Evolutionary conservation across 2,888 invertebrate species (phyloP).

Genomic region (Scaptomyza tumidula): DNA sequence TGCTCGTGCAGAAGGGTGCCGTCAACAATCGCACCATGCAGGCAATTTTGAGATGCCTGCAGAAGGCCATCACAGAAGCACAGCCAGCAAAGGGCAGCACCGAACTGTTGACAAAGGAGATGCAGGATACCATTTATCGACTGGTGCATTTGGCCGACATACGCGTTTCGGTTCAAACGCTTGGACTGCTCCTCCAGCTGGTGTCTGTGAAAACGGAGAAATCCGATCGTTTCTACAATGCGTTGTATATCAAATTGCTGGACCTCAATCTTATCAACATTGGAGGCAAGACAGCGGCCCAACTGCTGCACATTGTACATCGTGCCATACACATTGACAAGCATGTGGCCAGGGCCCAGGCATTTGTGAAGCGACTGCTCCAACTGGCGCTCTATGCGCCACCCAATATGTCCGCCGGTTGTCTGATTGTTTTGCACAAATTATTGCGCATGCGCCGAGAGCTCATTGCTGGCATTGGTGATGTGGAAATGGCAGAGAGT

Average conservation of each 20-base stretch:
- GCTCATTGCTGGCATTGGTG: constrained; percentile 57
- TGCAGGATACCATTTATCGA: constrained; percentile 90
- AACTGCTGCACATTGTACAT: constrained; percentile 94
- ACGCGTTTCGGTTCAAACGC: constrained; percentile 87
- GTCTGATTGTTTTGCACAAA: constrained; percentile 87
- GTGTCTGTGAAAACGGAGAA: constrained; percentile 81
- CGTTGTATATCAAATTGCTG: constrained; percentile 94
- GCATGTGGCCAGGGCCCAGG: constrained; percentile 89
- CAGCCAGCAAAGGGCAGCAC: constrained; percentile 76
- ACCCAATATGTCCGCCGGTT: constrained; percentile 92
- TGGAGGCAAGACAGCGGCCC: constrained; percentile 88
- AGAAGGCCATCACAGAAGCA: constrained; percentile 87
- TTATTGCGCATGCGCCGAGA: constrained; percentile 88
- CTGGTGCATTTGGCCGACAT: constrained; percentile 92
- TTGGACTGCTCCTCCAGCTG: constrained; percentile 82
- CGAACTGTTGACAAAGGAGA: constrained; percentile 83
- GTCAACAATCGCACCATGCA: constrained; percentile 94
- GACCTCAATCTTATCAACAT: constrained; percentile 89
- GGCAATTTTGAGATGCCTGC: constrained; percentile 92
- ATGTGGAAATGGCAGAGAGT: constrained; percentile 28
- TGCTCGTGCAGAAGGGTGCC: constrained; percentile 92
- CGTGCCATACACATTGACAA: constrained; percentile 93
- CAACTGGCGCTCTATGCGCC: constrained; percentile 89
- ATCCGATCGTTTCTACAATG: constrained; percentile 89
- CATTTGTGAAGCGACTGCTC: constrained; percentile 94